Base-by-base conservation (phyloP, 35 echinoderm and acorn worm species). In the Stichopus chloronotus region DNA sequence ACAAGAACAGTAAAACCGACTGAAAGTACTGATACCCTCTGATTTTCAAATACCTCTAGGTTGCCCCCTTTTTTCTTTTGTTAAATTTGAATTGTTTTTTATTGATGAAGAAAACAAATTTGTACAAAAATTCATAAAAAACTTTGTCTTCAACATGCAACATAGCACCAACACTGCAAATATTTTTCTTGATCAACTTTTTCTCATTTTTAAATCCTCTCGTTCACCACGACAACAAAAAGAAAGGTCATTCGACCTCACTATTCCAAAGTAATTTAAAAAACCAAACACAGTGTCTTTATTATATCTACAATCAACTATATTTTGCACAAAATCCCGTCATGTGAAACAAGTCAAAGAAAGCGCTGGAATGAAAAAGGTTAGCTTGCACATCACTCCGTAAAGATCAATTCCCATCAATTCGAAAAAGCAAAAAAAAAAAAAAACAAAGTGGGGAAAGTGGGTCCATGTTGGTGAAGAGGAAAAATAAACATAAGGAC, bases 351-450 rank as follows among this genome's bases (percentile, higher is more conserved):
- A 58, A 58, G 57, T 85, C 82, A 58, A 85, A 85, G 82, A 85
- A 85, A 85, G 82, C 82, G 82, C 82, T 85, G 82, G 82, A 85
- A 85, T 85, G 82, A 85, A 85, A 83, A 85, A 85, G 82, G 82
- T 85, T 57, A 85, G 82, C 82, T 85, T 85, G 82, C 82, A 85
- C 82, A 53, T 85, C 82, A 85, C 55, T 85, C 82, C 52, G 82
- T 25, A 78, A 85, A 17, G 24, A 58, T 85, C 52, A 58, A 85
- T 85, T 74, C 69, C 7, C 13, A 74, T 85, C 82, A 85, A 53
- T 85, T 84, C 24, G 72, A 83, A 83, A 58, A 85, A 20, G 20
- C 55, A 20, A 53, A 85, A 58, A 7, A 58, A 84, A 84, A 85
- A 58, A 58, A 55, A 56, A 59, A 57, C 25, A 85, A 58, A 58